Evolutionary conservation across 2,797 vertebrate species (phyloP), one percentile per base, ranked within the genome.

Genomic region (Bryconaethiops microstoma): DNA sequence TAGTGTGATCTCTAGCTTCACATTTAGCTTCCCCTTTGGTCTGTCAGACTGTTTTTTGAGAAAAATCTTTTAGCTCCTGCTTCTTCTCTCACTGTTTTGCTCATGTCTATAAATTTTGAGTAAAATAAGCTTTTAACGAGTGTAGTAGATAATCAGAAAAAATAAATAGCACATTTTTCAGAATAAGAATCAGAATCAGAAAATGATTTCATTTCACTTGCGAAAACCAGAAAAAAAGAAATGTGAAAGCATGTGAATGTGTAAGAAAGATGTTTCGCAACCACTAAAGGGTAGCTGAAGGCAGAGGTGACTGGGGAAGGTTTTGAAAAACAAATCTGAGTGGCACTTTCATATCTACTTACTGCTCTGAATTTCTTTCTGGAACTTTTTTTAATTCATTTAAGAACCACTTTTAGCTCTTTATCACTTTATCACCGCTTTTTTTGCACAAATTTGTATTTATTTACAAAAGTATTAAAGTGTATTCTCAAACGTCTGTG

Each of bases 281-380:
- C 63, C 63, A 79, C 14, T 69, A 67, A n/a, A 62, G 39, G 76
- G 9, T 52, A 52, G 0, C 25, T 14, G 19, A 14, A 35, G 5
- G 73, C 23, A 73, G 14, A 57, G 10, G 6, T 59, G 19, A 50
- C 82, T 90, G 90, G 77, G 89, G 92, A 92, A 73, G 48, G 67
- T 13, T 25, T 12, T 67, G 9, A 55, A 72, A 62, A 59, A n/a
- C 7, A 52, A 1, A 59, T 88, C 73, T 84, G 86, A 74, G 54
- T 69, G 19, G 40, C 2, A 0, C 39, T 57, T n/a, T 23, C 45
- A 39, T 35, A 77, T 48, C n/a, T 17, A 42, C 42, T 14, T 16
- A 64, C 23, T 29, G 14, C 6, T 55, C 10, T 29, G 42, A 45
- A 45, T 45, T 45, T 45, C 9, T 45, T 9, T 45, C 6, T 5